Percentiles rank a stretch among this genome's conserved stretches.
Evolutionary conservation across 2,888 invertebrate genomes (phyloP).

Genomic region (Caenorhabditis sinica): DNA sequence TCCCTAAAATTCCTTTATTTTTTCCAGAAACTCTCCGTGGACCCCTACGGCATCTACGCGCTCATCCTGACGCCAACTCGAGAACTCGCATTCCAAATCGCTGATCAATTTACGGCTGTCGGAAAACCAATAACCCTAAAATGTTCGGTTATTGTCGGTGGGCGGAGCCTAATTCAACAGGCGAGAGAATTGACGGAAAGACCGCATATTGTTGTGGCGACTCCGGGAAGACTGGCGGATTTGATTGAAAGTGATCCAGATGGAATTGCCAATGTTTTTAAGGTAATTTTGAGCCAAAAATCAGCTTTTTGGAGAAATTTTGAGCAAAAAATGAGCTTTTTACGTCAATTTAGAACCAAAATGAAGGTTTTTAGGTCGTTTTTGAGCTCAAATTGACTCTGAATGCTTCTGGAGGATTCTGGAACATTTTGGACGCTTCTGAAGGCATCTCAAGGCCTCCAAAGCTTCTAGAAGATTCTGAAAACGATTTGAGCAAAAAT

Average conservation of each 20-base stretch:
- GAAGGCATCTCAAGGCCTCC: too few species aligned
- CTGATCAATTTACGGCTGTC: slow-evolving; percentile 94
- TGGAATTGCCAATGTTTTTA: slow-evolving; percentile 76
- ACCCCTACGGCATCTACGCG: slow-evolving; percentile 97
- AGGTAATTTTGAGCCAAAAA: neutral
- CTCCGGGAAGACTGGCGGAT: slow-evolving; percentile 95
- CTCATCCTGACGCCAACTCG: slow-evolving; percentile 94
- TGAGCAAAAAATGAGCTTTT: too few species aligned
- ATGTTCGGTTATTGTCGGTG: slow-evolving; percentile 93
- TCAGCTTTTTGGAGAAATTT: too few species aligned
- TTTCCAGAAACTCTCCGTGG: slow-evolving; percentile 88
- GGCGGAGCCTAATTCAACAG: slow-evolving; percentile 88
- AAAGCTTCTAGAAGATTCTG: neutral
- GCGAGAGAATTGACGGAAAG: slow-evolving; percentile 90
- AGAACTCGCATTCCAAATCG: slow-evolving; percentile 84
- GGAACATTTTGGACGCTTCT: too few species aligned
- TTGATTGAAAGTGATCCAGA: slow-evolving; percentile 89
- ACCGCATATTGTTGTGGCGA: slow-evolving; percentile 96
- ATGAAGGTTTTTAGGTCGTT: too few species aligned
- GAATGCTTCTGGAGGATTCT: too few species aligned
- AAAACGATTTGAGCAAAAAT: neutral
- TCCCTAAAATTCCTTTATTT: neutral
- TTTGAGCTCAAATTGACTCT: too few species aligned
- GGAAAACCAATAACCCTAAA: slow-evolving; percentile 92
- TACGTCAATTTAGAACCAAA: too few species aligned